Evolutionary conservation across 2,888 invertebrate genomes (phyloP), one percentile per base, ranked within the genome.

Genomic region (Agriopis aurantiaria): DNA sequence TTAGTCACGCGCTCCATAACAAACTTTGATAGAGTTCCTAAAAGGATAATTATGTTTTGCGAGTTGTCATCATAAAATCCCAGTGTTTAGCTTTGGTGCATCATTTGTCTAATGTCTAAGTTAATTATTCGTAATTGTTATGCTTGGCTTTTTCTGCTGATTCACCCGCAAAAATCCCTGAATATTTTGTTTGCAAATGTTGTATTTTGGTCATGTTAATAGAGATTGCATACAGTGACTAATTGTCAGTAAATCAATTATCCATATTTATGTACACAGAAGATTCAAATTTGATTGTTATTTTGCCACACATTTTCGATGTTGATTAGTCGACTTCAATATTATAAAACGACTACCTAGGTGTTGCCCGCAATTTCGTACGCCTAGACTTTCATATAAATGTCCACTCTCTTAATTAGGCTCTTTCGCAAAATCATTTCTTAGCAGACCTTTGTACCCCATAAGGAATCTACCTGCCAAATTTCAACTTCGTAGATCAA

Each of bases 281-380:
- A 55, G 8, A 56, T n/a, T n/a, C 14, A 33, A 10, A 56, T 14
- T 4, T 4, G 10, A n/a, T 59, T 11, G 11, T 23, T 14, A 14
- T 51, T 8, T 11, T 33, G 40, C 14, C 52, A 51, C 49, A 23
- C 40, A 11, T 55, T n/a, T n/a, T 41, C 23, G 8, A 53, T 52
- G 46, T 56, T 56, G 73, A 72, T 76, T 75, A 68, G 77, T 78
- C 55, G 17, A 23, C 8, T 41, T 17, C 8, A 61, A 72, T 69
- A 74, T 76, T 80, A 82, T 11, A 78, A 78, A 78, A 78, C 72
- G 71, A 68, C 23, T 63, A 76, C 77, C 71, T 77, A n/a, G 74
- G 73, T 8, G 1, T 8, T 41, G 41, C 6, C 41, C 4, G 8
- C 8, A 2, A 23, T 23, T 23, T 23, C 17, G 17, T 23, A 23